Conservation (phyloP, 2,113 vertebrate genomes). For the Zosterops japonicus region DNA sequence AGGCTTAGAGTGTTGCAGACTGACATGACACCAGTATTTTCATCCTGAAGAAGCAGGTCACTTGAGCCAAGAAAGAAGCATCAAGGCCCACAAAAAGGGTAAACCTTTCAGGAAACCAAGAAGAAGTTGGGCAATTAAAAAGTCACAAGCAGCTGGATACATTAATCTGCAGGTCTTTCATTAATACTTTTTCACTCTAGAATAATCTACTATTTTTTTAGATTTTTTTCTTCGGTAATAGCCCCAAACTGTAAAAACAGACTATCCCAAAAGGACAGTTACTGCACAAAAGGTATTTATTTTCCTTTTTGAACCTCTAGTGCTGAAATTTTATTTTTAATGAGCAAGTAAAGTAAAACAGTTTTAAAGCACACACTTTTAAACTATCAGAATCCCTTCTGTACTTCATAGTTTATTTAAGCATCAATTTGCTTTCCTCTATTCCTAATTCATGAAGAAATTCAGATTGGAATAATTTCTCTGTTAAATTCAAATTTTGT, state of each 20-base stretch:
- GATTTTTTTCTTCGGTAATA: not conserved
- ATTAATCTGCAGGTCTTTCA: not conserved
- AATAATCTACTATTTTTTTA: not conserved
- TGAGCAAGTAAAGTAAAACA: not conserved
- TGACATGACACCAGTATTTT: not conserved
- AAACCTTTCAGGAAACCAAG: not conserved
- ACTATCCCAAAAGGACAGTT: not conserved
- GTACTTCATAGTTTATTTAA: not conserved
- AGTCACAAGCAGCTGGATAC: not conserved
- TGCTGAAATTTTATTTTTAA: not conserved
- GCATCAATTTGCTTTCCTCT: not conserved
- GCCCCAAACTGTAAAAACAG: not conserved
- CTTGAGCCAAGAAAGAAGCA: not conserved
- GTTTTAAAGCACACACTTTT: not conserved
- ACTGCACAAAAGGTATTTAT: not conserved
- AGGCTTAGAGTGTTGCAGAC: not conserved
- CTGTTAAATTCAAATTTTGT: not conserved
- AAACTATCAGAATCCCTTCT: not conserved
- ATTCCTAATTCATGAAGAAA: not conserved
- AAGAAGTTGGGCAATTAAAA: not conserved
- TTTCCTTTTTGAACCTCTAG: not conserved
- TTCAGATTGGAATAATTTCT: not conserved
- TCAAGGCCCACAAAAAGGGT: not conserved
- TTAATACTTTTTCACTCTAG: not conserved
- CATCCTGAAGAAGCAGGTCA: not conserved